Percentiles rank a stretch among this genome's conserved stretches.
These are phyloP conservation scores for Macroteleia sp. DNA, from an alignment of 2,888 invertebrate genomes.

Conservation along the genomic window DNA sequence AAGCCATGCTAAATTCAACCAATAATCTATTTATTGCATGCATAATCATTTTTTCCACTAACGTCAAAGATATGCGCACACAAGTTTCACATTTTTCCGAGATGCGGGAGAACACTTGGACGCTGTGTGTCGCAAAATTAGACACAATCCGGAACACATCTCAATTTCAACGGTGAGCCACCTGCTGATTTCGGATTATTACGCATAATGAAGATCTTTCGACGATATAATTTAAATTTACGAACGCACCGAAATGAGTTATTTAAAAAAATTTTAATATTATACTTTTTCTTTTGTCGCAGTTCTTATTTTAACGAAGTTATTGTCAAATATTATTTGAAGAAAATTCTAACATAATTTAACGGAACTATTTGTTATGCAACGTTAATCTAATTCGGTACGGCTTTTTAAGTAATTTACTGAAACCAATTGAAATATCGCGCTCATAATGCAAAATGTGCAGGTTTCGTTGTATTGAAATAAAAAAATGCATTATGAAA, in stretches of 20 bases:
- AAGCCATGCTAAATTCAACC: slow-evolving; percentile 70
- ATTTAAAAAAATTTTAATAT: neutral
- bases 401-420: slow-evolving; percentile 5
- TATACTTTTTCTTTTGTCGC: slow-evolving; percentile 10
- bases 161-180: slow-evolving; percentile 46
- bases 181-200: slow-evolving; percentile 50
- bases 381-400: slow-evolving; percentile 1
- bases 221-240: slow-evolving; percentile 34
- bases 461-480: no score
- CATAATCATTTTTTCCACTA: slow-evolving; percentile 72
- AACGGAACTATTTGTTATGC: slow-evolving; percentile 9
- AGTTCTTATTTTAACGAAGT: slow-evolving; percentile 41
- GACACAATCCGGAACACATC: slow-evolving; percentile 33
- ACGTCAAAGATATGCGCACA: slow-evolving; percentile 25
- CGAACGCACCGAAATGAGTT: slow-evolving; percentile 8
- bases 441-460: no score
- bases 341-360: slow-evolving; percentile 10
- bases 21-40: slow-evolving; percentile 81
- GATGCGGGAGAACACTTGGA: neutral
- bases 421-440: neutral
- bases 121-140: slow-evolving; percentile 33
- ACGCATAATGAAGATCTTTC: slow-evolving; percentile 47
- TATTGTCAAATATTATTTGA: neutral
- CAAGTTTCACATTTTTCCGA: slow-evolving; percentile 19
- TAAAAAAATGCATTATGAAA: no score